These are phyloP conservation scores for Lepilemur septentrionalis DNA, from an alignment of 2,797 vertebrate species.

Conservation along the genomic window DNA sequence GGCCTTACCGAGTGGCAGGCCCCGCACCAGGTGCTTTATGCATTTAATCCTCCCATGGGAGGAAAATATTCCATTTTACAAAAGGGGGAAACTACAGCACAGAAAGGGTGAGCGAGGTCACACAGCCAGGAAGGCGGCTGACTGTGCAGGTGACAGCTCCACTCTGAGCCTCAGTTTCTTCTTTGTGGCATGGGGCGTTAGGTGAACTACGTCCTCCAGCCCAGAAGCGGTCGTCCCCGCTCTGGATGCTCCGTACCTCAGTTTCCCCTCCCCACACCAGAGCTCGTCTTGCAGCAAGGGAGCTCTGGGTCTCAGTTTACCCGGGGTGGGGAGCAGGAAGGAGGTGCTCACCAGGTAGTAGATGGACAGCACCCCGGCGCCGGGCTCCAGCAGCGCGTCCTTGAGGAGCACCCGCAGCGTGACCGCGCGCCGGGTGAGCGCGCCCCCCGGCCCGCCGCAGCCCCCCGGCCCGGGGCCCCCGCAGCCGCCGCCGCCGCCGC, in stretches of 20 bases:
- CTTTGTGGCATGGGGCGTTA: neutral
- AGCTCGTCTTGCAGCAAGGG: neutral
- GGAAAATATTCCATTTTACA: neutral
- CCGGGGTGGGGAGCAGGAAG: neutral
- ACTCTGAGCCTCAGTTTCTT: neutral
- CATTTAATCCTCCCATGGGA: neutral
- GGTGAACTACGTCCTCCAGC: neutral
- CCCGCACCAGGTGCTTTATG: neutral
- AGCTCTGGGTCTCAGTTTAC: neutral
- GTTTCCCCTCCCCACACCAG: neutral
- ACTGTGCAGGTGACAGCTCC: accelerated
- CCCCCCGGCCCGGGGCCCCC: conserved; percentile 48
- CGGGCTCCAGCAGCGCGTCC: conserved; percentile 94
- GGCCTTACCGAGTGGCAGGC: neutral
- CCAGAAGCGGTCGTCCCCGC: neutral
- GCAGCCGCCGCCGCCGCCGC: conserved; percentile 72
- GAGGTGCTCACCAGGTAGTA: conserved; percentile 90
- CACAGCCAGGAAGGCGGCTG: neutral
- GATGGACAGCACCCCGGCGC: conserved; percentile 93
- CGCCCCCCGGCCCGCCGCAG: conserved; percentile 85
- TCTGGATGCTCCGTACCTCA: neutral
- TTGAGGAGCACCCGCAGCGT: conserved; percentile 95
- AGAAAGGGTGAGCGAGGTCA: neutral
- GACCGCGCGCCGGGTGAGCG: conserved; percentile 94
- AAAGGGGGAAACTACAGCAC: neutral